Evolutionary conservation across 2,113 vertebrate genomes (phyloP), one percentile per base, ranked within the genome.

Genomic region (Megaceryle maxima): DNA sequence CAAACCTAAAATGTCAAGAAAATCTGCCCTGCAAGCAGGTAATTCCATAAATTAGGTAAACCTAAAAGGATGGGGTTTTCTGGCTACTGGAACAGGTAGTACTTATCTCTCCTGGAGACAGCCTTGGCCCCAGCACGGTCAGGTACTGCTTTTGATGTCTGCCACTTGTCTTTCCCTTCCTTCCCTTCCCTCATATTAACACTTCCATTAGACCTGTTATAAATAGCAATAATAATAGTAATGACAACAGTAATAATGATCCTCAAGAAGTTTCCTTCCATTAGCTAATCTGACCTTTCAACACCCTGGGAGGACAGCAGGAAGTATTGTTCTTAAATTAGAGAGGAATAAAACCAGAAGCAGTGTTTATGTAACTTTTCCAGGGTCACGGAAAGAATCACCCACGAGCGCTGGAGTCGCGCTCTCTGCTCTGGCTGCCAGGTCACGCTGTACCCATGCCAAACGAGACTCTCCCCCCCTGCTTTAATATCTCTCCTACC

Each of bases 331-430:
- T 80, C 69, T 80, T 70, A 94, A 90, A 75, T 78, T n/a, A 94
- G 87, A 83, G 91, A 77, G 93, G 76, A 93, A 91, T 93, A 77
- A 90, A 95, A 90, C 2, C 94, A 88, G 90, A 41, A 95, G 93
- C 85, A 72, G 33, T 75, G 83, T 90, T 93, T 86, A 63, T 83
- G 43, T 83, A 69, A 68, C 79, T 86, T 90, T 74, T 92, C 48
- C 90, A 90, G 94, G 96, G 93, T 93, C 88, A 81, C 79, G 92
- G 92, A 88, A 88, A 83, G 72, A 83, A 84, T 21, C 72, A 63
- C 81, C 88, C 37, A 80, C 66, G 60, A 73, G n/a, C 0, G 1
- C 67, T 60, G 80, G 73, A 83, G 63, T 21, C 3, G 0, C 60
- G 31, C 53, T 89, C 55, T 26, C 56, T 55, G 6, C 53, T 56